Conservation (phyloP, 2,113 vertebrate species). For the Centropus bengalensis region DNA sequence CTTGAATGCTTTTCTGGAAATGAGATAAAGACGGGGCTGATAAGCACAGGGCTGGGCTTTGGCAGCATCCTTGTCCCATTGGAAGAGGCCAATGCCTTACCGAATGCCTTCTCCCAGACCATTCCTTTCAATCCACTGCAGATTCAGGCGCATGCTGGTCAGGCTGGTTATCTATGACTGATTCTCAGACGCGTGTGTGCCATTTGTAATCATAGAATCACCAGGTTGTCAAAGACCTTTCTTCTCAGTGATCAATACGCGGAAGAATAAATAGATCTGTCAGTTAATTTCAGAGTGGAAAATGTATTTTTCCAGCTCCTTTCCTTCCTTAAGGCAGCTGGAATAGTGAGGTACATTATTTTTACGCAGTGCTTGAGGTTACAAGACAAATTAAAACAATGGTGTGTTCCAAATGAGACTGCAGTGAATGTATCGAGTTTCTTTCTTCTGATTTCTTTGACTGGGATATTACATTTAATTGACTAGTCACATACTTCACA, state of each 20-base stretch:
- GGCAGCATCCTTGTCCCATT: neutral
- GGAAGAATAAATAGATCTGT: conserved; percentile 8
- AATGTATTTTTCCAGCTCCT: conserved; percentile 22
- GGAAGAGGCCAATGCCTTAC: neutral
- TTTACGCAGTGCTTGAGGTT: neutral
- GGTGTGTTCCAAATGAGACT: neutral
- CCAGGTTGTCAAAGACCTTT: too few relatives aligned
- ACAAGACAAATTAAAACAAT: neutral
- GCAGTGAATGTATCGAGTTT: neutral
- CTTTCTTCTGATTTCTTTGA: conserved; percentile 38
- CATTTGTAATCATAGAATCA: neutral
- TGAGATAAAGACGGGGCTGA: neutral
- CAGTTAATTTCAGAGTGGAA: neutral
- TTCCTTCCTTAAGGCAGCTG: neutral
- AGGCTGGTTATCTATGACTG: neutral
- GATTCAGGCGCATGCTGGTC: neutral
- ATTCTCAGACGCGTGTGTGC: neutral
- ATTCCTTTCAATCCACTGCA: fast-evolving
- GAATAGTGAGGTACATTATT: neutral
- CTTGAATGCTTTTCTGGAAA: neutral
- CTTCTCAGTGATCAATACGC: neutral
- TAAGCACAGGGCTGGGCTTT: neutral
- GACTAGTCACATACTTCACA: neutral
- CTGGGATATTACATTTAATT: conserved; percentile 25
- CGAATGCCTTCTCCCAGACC: neutral